phyloP scores from a whole-genome alignment of 2,113 vertebrate genomes.

The Hemiprocne comata region DNA sequence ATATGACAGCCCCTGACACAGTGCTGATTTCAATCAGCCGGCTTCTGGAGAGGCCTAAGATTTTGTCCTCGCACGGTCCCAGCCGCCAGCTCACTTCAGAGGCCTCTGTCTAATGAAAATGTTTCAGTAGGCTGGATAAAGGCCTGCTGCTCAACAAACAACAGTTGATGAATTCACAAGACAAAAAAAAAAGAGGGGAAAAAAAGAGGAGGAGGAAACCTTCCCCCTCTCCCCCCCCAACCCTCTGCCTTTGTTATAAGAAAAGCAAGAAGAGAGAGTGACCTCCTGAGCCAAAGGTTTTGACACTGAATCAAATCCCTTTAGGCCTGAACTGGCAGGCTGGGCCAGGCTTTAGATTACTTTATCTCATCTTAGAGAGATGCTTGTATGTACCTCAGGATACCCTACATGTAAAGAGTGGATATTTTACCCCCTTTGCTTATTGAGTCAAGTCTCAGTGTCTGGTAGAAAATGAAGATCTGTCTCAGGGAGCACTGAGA shows the following conservation, averaged over 20 bases:
- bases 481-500: not conserved
- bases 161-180: conserved; percentile 85
- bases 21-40: conserved; percentile 97
- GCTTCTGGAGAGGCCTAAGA: conserved; percentile 82
- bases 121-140: conserved; percentile 89
- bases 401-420: conserved; percentile 79
- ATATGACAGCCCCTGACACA: conserved; percentile 96
- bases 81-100: conserved; percentile 81
- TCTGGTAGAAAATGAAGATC: conserved; percentile 81
- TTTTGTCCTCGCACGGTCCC: conserved; percentile 74
- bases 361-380: conserved; percentile 90
- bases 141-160: conserved; percentile 75
- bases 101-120: conserved; percentile 89
- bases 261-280: conserved; percentile 91
- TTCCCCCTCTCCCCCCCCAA: not conserved
- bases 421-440: conserved; percentile 81
- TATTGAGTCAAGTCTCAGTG: conserved; percentile 87
- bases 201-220: conserved; percentile 39
- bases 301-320: conserved; percentile 98
- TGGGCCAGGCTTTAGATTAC: conserved; percentile 88
- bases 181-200: not conserved
- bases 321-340: conserved; percentile 91
- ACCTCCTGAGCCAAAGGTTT: conserved; percentile 93
- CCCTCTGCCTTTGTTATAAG: conserved; percentile 86
- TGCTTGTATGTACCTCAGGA: conserved; percentile 83